Base-by-base conservation (phyloP, 2,888 invertebrate species). In the Volucella inanis region DNA sequence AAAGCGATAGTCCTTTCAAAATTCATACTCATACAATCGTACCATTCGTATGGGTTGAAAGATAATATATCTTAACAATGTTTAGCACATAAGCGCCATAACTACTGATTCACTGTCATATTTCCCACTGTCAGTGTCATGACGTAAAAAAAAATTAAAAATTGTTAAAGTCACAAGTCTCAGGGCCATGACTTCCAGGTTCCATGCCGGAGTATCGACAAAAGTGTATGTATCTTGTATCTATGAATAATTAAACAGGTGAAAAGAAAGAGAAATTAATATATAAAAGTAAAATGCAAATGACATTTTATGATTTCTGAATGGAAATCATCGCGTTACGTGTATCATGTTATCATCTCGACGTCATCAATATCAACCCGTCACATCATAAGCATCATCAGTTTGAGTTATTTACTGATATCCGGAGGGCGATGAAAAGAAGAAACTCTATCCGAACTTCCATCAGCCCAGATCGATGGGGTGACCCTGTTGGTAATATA, bases 291-390 rank as follows among this genome's bases (percentile, higher is more conserved):
- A 22, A 62, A 62, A 62, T 62, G 62, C 62, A 62, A 79, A 79
- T 78, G 71, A 59, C 65, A 54, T 72, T 41, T 65, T 52, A 78
- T 64, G 71, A 71, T 78, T 71, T 71, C 64, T 65, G 71, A 71
- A 78, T 79, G 71, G 79, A 72, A 79, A 79, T 79, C 72, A 71
- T 49, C 22, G 54, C 18, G 18, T 22, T 22, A 22, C 18, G 2
- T 22, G 18, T 22, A 22, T 22, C 2, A 15, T 52, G 52, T 49
- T 61, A 59, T 79, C 50, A 61, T 65, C 54, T 39, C 39, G 38
- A 57, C 39, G 64, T 72, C 65, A 72, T 79, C 65, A 52, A 3
- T 6, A 31, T 31, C 49, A 11, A 18, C 59, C 22, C 43, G 41
- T 59, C 57, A 39, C 15, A 68, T 68, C 43, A 43, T 22, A 41